Conservation (phyloP, 2,888 invertebrate genomes). For the Hanleya hanleyi region DNA sequence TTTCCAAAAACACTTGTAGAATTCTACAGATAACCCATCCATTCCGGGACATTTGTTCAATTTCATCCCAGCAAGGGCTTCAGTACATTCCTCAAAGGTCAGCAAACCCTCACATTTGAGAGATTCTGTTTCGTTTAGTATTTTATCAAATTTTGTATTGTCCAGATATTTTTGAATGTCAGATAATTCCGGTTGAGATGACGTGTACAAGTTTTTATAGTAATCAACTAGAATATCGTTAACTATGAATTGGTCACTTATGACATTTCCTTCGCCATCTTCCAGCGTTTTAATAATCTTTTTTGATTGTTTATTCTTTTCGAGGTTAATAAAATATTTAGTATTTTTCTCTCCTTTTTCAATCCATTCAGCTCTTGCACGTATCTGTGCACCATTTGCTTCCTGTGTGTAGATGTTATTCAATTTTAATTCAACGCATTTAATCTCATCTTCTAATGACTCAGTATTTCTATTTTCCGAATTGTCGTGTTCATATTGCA, state of each 20-base stretch:
- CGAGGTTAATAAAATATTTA: conserved; percentile 72
- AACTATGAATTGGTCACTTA: background rate
- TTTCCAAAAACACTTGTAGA: conserved; percentile 20
- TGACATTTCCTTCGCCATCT: background rate
- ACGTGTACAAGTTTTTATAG: background rate
- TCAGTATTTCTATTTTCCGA: background rate
- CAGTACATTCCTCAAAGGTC: background rate
- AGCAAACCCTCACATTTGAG: background rate
- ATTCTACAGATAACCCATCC: conserved; percentile 26
- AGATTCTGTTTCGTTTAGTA: background rate
- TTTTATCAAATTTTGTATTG: background rate
- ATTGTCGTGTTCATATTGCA: background rate
- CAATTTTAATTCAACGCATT: background rate
- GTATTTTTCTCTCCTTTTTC: conserved; percentile 21
- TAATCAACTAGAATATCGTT: background rate
- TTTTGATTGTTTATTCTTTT: conserved; percentile 8
- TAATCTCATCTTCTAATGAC: background rate
- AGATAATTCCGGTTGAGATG: background rate
- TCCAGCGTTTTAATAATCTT: conserved; percentile 3
- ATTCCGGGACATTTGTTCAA: conserved; percentile 20
- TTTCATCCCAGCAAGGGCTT: conserved; percentile 10
- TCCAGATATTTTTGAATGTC: background rate
- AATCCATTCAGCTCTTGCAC: conserved; percentile 5
- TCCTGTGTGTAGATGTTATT: background rate
- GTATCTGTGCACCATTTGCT: conserved; percentile 13